Evolutionary conservation across 2,888 invertebrate species (phyloP).

Genomic region (Petrophora chlorosata): DNA sequence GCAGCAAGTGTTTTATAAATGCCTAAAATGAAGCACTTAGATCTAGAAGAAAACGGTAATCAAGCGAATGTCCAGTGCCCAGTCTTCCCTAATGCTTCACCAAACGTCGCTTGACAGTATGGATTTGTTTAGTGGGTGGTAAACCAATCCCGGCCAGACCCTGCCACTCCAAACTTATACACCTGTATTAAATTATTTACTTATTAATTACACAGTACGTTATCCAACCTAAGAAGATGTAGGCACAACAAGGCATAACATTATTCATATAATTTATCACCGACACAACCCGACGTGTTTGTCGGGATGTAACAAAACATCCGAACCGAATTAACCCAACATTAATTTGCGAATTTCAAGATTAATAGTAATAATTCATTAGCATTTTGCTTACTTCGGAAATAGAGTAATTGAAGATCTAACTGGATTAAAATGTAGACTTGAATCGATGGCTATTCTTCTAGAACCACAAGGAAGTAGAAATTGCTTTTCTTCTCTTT

Average conservation of each 20-base stretch:
- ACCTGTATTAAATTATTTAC: background rate
- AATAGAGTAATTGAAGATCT: background rate
- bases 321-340: constrained; percentile 12
- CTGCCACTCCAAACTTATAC: too few relatives aligned
- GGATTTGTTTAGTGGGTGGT: too few relatives aligned
- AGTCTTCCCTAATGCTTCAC: too few relatives aligned
- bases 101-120: too few relatives aligned
- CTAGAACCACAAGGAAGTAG: too few relatives aligned
- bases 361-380: background rate
- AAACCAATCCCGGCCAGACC: background rate
- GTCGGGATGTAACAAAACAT: constrained; percentile 14
- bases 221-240: constrained; percentile 10
- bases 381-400: background rate
- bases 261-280: constrained; percentile 12
- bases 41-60: too few relatives aligned
- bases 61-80: too few relatives aligned
- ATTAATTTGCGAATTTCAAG: constrained; percentile 5
- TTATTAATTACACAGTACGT: background rate
- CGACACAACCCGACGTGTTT: constrained; percentile 8
- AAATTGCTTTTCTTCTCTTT: too few relatives aligned
- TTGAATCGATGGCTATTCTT: too few relatives aligned
- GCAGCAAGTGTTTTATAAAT: too few relatives aligned
- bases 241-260: constrained; percentile 14
- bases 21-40: too few relatives aligned
- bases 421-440: too few relatives aligned